Percentiles rank a stretch among this genome's conserved stretches.
Conservation (phyloP, 2,888 invertebrate species). For the Amblyjoppa proteus region DNA sequence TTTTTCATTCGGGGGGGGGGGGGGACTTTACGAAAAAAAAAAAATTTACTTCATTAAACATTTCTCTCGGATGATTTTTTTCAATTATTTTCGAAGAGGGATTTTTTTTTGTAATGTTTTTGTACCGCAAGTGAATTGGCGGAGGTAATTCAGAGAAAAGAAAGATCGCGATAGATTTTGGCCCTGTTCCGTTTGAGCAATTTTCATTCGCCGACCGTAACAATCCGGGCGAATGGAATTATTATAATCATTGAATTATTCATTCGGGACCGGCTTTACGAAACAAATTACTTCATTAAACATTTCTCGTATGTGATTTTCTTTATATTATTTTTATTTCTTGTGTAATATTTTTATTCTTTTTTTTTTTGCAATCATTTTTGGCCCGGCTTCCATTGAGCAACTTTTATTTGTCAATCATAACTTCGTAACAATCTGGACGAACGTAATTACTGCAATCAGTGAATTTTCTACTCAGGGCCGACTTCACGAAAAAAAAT, state of each 20-base stretch:
- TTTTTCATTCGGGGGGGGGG: neutral
- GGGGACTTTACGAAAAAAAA: neutral
- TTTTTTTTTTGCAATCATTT: neutral
- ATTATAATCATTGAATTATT: conserved; percentile 48
- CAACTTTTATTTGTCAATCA: conserved; percentile 62
- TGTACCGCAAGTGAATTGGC: no score
- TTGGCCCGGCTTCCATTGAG: conserved; percentile 50
- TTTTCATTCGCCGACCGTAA: conserved; percentile 62
- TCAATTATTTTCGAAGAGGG: neutral
- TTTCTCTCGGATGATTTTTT: neutral
- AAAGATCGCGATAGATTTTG: no score
- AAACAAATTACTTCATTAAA: neutral
- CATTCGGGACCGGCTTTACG: neutral
- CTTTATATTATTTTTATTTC: no score
- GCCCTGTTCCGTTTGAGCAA: conserved; percentile 58
- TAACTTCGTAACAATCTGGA: conserved; percentile 5
- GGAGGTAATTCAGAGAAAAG: no score
- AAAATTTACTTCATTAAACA: neutral
- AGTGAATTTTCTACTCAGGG: conserved; percentile 20
- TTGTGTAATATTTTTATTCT: neutral
- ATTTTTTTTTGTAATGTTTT: neutral
- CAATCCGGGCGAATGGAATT: conserved; percentile 15
- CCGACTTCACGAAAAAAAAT: no score
- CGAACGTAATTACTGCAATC: conserved; percentile 31
- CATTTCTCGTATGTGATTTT: neutral